Evolutionary conservation across 2,888 invertebrate genomes (phyloP).

Genomic region (Ectropis crepuscularia): DNA sequence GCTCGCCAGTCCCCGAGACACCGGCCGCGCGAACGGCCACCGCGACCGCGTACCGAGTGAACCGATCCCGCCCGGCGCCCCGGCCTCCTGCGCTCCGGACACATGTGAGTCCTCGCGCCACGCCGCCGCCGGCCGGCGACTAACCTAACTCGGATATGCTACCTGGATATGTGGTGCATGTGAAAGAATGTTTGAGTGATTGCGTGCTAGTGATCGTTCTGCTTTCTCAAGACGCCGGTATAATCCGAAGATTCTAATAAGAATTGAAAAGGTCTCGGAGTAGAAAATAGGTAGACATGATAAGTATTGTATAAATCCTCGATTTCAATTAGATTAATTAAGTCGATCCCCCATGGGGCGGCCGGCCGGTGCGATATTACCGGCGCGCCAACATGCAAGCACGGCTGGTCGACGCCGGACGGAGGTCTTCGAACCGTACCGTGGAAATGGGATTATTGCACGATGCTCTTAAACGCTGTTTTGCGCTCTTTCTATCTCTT

Average conservation of each 20-base stretch:
- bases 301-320: neutral
- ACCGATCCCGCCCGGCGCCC: slow-evolving; percentile 61
- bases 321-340: slow-evolving; percentile 74
- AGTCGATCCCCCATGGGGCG: slow-evolving; percentile 50
- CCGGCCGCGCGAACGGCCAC: slow-evolving; percentile 83
- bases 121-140: slow-evolving; percentile 42
- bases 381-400: slow-evolving; percentile 44
- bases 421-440: slow-evolving; percentile 75
- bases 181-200: slow-evolving; percentile 28
- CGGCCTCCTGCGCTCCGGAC: slow-evolving; percentile 63
- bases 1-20: slow-evolving; percentile 83
- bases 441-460: slow-evolving; percentile 80
- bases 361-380: slow-evolving; percentile 1
- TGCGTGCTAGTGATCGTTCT: slow-evolving; percentile 22
- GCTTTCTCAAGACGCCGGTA: slow-evolving; percentile 14
- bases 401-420: slow-evolving; percentile 36
- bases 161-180: slow-evolving; percentile 33
- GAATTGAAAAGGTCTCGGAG: slow-evolving; percentile 5
- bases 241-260: slow-evolving; percentile 16
- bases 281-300: neutral
- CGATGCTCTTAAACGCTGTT: slow-evolving; percentile 70
- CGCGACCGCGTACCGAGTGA: slow-evolving; percentile 55
- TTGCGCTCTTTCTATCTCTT: slow-evolving; percentile 64
- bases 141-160: slow-evolving; percentile 52
- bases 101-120: slow-evolving; percentile 72